phyloP scores from a whole-genome alignment of 2,797 vertebrate genomes.

The Pseudomugil gertrudae region DNA sequence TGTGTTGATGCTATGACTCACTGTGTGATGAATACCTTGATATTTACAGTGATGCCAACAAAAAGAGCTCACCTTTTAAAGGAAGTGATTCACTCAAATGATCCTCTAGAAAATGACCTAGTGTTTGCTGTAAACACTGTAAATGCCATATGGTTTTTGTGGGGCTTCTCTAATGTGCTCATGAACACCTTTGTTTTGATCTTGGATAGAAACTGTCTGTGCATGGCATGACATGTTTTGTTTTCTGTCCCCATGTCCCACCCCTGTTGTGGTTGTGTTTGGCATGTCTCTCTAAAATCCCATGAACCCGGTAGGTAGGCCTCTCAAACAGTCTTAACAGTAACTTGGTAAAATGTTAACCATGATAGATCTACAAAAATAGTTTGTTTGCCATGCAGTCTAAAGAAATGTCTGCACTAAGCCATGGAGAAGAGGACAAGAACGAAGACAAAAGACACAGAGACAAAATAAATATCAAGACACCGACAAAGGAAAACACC shows the following conservation, averaged over 20 bases:
- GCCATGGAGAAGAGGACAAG: slow-evolving; percentile 36
- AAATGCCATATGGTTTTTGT: slow-evolving; percentile 27
- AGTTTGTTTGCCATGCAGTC: slow-evolving; percentile 25
- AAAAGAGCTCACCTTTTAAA: slow-evolving; percentile 57
- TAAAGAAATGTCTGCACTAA: slow-evolving; percentile 50
- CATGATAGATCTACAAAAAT: slow-evolving; percentile 24
- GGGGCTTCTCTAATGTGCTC: slow-evolving; percentile 53
- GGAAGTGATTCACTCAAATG: slow-evolving; percentile 43
- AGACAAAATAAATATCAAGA: slow-evolving; percentile 36
- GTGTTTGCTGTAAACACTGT: slow-evolving; percentile 64
- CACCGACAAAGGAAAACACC: slow-evolving; percentile 55
- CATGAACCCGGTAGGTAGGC: slow-evolving; percentile 11
- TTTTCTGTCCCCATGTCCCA: not conserved
- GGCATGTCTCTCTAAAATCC: slow-evolving; percentile 14
- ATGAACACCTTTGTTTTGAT: slow-evolving; percentile 48
- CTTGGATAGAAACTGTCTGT: slow-evolving; percentile 41
- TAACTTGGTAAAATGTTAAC: slow-evolving; percentile 26
- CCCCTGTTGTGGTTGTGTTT: slow-evolving; percentile 7
- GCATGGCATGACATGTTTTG: slow-evolving; percentile 15
- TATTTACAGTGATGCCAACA: slow-evolving; percentile 34
- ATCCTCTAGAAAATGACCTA: slow-evolving; percentile 65
- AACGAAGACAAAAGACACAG: slow-evolving; percentile 34
- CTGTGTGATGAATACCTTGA: slow-evolving; percentile 36
- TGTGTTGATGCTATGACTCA: slow-evolving; percentile 49
- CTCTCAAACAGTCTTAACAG: slow-evolving; percentile 34